Evolutionary conservation across 2,797 vertebrate genomes (phyloP).

Genomic region (Vireo griseus): DNA sequence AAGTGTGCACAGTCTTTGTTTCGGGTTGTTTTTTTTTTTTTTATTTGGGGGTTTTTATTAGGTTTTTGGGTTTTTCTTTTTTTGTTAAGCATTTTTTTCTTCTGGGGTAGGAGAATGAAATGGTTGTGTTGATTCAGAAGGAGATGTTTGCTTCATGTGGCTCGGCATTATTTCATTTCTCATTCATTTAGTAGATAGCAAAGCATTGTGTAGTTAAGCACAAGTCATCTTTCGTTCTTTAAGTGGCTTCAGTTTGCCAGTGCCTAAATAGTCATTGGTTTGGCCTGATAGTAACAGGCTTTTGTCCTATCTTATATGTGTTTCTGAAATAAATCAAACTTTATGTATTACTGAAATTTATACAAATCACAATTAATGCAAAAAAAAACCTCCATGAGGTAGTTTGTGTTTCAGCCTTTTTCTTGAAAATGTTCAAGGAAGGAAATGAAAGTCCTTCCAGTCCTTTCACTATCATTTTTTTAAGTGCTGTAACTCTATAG

Average conservation of each 20-base stretch:
- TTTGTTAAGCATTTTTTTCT: not conserved
- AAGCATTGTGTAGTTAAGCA: not conserved
- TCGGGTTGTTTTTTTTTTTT: not conserved
- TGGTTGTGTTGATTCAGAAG: not conserved
- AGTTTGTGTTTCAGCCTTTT: not conserved
- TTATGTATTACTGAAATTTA: not conserved
- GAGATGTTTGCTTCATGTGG: not conserved
- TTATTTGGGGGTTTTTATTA: fast-evolving
- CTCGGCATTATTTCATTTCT: not conserved
- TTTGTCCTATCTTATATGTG: not conserved
- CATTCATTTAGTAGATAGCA: not conserved
- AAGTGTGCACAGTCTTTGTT: not conserved
- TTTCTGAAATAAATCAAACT: not conserved
- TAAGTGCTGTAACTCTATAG: not conserved
- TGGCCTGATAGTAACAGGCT: not conserved
- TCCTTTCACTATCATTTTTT: not conserved
- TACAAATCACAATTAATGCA: not conserved
- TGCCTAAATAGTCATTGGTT: not conserved
- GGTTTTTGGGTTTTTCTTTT: not conserved
- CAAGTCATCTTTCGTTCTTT: not conserved
- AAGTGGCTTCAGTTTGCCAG: not conserved
- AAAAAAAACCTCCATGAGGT: not conserved
- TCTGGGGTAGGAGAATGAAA: not conserved
- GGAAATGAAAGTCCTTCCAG: not conserved
- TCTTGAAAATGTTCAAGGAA: not conserved